phyloP scores from a whole-genome alignment of 64 coral and sea anemone species.

The Exaiptasia diaphana region DNA sequence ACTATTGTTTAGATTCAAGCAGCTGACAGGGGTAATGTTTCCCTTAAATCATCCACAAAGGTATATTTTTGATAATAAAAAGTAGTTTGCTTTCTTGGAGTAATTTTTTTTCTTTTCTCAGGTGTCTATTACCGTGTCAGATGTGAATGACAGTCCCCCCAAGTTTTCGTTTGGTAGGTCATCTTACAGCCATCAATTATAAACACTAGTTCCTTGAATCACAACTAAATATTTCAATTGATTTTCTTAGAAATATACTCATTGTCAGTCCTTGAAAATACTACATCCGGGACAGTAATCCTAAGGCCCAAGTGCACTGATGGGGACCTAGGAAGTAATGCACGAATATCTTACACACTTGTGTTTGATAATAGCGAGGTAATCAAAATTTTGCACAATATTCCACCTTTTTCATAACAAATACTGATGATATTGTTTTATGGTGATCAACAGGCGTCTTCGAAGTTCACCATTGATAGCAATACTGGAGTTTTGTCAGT shows the following conservation, averaged over 20 bases:
- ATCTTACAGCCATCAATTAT: no score
- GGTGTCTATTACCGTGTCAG: slow-evolving; percentile 64
- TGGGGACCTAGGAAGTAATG: slow-evolving; percentile 67
- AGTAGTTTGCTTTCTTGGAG: no score
- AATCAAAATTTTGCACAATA: neutral
- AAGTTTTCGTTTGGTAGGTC: slow-evolving; percentile 60
- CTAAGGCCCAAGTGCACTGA: slow-evolving; percentile 53
- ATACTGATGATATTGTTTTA: neutral
- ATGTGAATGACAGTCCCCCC: slow-evolving; percentile 85
- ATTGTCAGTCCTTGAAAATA: slow-evolving; percentile 65
- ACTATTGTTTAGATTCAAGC: slow-evolving; percentile 64
- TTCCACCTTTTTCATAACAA: neutral
- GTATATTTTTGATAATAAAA: no score
- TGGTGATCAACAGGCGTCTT: slow-evolving; percentile 36
- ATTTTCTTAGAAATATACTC: slow-evolving; percentile 40
- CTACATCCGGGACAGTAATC: slow-evolving; percentile 28
- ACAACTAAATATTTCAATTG: neutral
- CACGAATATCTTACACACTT: slow-evolving; percentile 57
- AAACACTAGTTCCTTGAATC: no score
- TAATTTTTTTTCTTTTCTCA: no score
- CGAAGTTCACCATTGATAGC: slow-evolving; percentile 63
- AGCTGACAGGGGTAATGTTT: slow-evolving; percentile 62
- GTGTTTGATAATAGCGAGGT: slow-evolving; percentile 67
- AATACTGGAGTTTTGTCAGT: slow-evolving; percentile 56
- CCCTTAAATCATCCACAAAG: slow-evolving; percentile 72